Base-by-base conservation (phyloP, 2,888 invertebrate species). In the Apocheima hispidaria region DNA sequence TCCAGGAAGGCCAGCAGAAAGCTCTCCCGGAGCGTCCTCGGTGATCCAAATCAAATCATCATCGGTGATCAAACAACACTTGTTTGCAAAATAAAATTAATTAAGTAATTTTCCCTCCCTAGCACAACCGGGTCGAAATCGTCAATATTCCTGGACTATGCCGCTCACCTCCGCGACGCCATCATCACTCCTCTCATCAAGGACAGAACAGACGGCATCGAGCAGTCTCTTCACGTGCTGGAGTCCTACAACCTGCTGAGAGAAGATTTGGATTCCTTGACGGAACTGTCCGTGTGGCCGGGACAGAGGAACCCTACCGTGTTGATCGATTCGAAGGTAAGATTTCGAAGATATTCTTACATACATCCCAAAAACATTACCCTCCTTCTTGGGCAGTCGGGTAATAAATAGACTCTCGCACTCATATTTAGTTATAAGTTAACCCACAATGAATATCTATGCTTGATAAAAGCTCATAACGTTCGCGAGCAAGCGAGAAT, bases 181-280 rank as follows among this genome's bases (percentile, higher is more conserved):
- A 94, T 99, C 63, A 90, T 97, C 0, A 93, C 90, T 9, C 99
- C 99, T 0, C 92, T 99, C 53, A 88, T 95, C n/a, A 86, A 93
- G 9, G 87, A 94, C 2, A 96, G 96, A 2, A 66, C 85, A 0
- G 96, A 96, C 0, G 98, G 98, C 5, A 94, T 99, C 1, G 82
- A 93, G 0, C 86, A 94, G 55, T 94, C 97, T 0, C 83, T 99
- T 43, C 91, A 94, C 4, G 94, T 96, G 12, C 94, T 99, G 90
- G 95, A 96, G 78, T 90, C 95, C 5, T 99, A 99, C 86, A 96
- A 96, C 80, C 93, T 99, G 59, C 84, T 97, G 53, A 94, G 98
- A 60, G 99, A 99, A 77, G 99, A 99, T 84, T 90, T 99, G 73
- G 99, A 99, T 68, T 96, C 96, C 10, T 90, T 99, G 23, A 90